Evolutionary conservation across 2,797 vertebrate species (phyloP), one percentile per base, ranked within the genome.

Genomic region (Takifugu ocellatus): DNA sequence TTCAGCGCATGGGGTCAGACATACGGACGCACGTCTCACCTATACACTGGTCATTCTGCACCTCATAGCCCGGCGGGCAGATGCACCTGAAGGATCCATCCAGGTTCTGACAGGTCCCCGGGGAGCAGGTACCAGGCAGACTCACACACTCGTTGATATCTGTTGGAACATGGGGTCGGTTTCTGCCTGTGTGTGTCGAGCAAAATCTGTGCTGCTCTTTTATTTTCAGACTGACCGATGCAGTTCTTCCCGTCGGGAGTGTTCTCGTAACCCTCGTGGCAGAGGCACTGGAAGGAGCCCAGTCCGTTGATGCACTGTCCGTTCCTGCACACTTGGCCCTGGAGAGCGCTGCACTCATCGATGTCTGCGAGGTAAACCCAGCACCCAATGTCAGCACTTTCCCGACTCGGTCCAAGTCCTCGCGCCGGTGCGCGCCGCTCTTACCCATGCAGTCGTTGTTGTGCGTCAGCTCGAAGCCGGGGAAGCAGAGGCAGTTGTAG

Each of bases 401-500:
- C 7, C 17, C 2, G n/a, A 21, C 16, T 9, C 17, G 45, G 49
- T 51, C 21, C 49, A 45, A n/a, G 7, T 14, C 21, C 46, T 2
- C 21, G 17, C 17, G 46, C 46, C 29, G 48, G 16, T n/a, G 6
- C 16, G 6, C 44, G 54, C 45, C 24, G 0, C 46, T 55, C 93
- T 72, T 86, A 98, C 95, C 95, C 92, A 96, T 91, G 83, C 96
- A 99, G 85, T 94, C 93, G 0, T 97, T 94, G 63, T 92, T 94
- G 89, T 93, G 94, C 0, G 94, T 94, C 9, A 95, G 91, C 78
- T 93, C 91, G 2, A 98, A 98, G 56, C 96, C 95, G 0, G 92
- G 93, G 88, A 96, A 95, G 85, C 96, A 98, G 52, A 97, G 93
- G 74, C 96, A 99, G 90, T 92, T 93, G 87, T 97, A 99, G 83